Base-by-base conservation (phyloP, 2,113 vertebrate species). In the Lepisosteus oculatus region DNA sequence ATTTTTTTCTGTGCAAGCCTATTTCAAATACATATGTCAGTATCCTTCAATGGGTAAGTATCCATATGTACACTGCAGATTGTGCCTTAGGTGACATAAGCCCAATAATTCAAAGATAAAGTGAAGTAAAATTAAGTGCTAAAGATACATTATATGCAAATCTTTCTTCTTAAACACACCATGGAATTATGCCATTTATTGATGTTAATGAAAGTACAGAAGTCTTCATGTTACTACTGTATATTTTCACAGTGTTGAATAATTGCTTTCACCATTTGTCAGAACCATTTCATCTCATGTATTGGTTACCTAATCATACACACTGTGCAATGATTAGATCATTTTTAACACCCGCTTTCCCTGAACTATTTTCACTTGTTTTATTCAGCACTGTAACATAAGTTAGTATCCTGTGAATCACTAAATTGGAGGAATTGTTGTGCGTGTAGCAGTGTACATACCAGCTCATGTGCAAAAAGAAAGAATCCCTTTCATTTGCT, bases 1-100 rank as follows among this genome's bases (percentile, higher is more conserved):
- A 89, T 81, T 90, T 87, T 83, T 88, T 84, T 83, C 87, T 63
- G 81, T 85, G 86, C 88, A 84, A 86, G 80, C 85, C 79, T 88
- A 85, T 88, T 90, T 89, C 87, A 85, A 85, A 89, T 88, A 86
- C 86, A 86, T 83, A 84, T 89, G 86, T 85, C 78, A 86, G 78
- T 75, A 74, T 81, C 79, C 81, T 84, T 86, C 78, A 12, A 78
- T 76, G 89, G 81, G 17, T 63, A 43, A 43, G 55, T 79, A 85
- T 86, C 84, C 80, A 85, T 87, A 83, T 81, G 84, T 77, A 74
- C 71, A 80, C 85, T 87, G 86, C 81, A 80, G 79, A 83, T 77
- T 82, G 79, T 80, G 86, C 89, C 87, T 81, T 79, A 84, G 88
- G 91, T 91, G 87, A 91, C 86, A 89, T 76, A 69, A 77, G 81